Base-by-base conservation (phyloP, 1,140 invertebrate genomes). In the Aphidius gifuensis region DNA sequence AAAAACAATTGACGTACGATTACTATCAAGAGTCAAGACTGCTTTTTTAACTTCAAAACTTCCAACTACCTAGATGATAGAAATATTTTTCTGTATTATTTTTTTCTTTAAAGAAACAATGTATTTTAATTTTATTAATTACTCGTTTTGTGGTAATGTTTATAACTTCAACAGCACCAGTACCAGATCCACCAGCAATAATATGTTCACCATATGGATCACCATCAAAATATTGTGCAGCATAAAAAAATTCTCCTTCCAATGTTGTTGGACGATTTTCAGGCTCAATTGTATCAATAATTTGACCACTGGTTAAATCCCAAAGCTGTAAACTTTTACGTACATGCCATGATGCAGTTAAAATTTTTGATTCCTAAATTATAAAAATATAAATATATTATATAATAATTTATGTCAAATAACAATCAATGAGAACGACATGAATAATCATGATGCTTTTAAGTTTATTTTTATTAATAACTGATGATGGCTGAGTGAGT, bases 301-400 rank as follows among this genome's bases (percentile, higher is more conserved):
- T 58, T 64, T 73, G 72, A 7, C 68, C 71, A 32, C 66, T 71
- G 39, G 51, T 66, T 42, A 76, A 48, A 50, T 79, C 76, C 76
- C 77, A 78, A 7, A 74, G 5, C 64, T 79, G 72, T 16, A 78
- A 64, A 66, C 73, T 71, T 38, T 71, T 71, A 56, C 64, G 64
- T 2, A 73, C 72, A 4, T 68, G 62, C 75, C 74, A 75, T 0
- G 76, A 78, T 8, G 75, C 77, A 16, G 77, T 78, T 11, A 79
- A 55, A 32, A 77, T 58, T 4, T 64, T 46, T 11, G 69, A 66
- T 47, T 69, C 74, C 74, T 77, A 11, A 7, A 6, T 23, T 8
- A 59, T 55, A 60, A 47, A 47, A 64, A 56, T 9, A 23, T 4
- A 11, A 9, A 11, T 7, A 49, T 42, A 59, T 49, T 45, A 6